Base-by-base conservation (phyloP, 2,888 invertebrate genomes). In the Zonitis immaculata region DNA sequence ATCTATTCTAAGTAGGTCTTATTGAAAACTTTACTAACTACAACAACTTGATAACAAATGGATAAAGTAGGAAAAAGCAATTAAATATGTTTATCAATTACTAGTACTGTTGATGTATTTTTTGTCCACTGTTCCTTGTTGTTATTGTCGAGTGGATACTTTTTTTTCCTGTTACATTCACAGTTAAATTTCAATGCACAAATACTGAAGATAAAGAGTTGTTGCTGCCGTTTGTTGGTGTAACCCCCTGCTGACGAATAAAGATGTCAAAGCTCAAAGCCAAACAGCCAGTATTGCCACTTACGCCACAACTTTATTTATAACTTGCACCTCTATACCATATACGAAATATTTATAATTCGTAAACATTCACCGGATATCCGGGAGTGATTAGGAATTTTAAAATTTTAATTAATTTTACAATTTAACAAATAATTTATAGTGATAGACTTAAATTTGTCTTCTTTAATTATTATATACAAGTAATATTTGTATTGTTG, bases 191-290 rank as follows among this genome's bases (percentile, higher is more conserved):
- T n/a, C 56, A 56, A 49, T 56, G 58, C 58, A 57, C 59, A 56
- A 58, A 58, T 51, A 54, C 55, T 54, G 56, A 47, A 59, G 60
- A 62, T 62, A 62, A 62, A 60, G 59, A 57, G 56, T 62, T 54
- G 59, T 57, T 50, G 56, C 57, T 54, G 59, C 49, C 55, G 59
- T 58, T 58, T 53, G 60, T 60, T 59, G 59, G 59, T 53, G 60
- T 54, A 56, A 60, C 57, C 60, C 59, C 62, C 60, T 57, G 60
- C 56, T 59, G 62, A 51, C 60, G 47, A 56, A 61, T 62, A 61
- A 62, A 62, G 62, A 61, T 62, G 62, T 62, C 62, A 62, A 58
- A 62, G 50, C 53, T n/a, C n/a, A n/a, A n/a, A n/a, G n/a, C n/a
- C 60, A 59, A 54, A 51, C 50, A 54, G 53, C 52, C 22, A 39